phyloP scores from a whole-genome alignment of 2,888 invertebrate genomes.

The Hydrotaea diabolus region DNA sequence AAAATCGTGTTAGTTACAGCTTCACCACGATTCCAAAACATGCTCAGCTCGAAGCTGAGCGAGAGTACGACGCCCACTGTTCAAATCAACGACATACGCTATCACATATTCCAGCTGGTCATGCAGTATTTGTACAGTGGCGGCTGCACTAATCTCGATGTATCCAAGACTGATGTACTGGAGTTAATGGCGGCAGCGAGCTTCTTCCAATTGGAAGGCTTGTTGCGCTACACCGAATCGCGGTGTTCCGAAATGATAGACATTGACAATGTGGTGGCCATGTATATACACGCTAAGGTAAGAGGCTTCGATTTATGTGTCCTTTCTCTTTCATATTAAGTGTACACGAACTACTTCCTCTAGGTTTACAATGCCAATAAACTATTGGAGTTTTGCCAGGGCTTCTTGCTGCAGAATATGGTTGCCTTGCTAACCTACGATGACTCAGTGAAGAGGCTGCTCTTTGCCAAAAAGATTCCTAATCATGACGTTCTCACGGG shows the following conservation, averaged over 20 bases:
- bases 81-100: slow-evolving; percentile 95
- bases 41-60: slow-evolving; percentile 89
- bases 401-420: slow-evolving; percentile 94
- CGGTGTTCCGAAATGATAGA: slow-evolving; percentile 92
- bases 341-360: not conserved
- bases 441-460: slow-evolving; percentile 92
- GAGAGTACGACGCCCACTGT: slow-evolving; percentile 91
- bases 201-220: slow-evolving; percentile 93
- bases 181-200: slow-evolving; percentile 95
- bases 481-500: slow-evolving; percentile 94
- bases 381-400: slow-evolving; percentile 93
- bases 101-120: slow-evolving; percentile 93
- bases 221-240: slow-evolving; percentile 92
- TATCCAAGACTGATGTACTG: slow-evolving; percentile 90
- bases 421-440: slow-evolving; percentile 95
- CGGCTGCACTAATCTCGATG: slow-evolving; percentile 89
- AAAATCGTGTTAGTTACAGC: slow-evolving; percentile 96
- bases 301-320: not conserved
- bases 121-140: slow-evolving; percentile 97
- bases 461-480: slow-evolving; percentile 93
- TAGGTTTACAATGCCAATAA: slow-evolving; percentile 94
- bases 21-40: slow-evolving; percentile 91
- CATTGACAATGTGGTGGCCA: slow-evolving; percentile 93
- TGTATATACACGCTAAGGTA: slow-evolving; percentile 96
- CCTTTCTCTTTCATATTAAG: not conserved